phyloP scores from a whole-genome alignment of 2,797 vertebrate genomes.

The Crocodylus rhombifer region DNA sequence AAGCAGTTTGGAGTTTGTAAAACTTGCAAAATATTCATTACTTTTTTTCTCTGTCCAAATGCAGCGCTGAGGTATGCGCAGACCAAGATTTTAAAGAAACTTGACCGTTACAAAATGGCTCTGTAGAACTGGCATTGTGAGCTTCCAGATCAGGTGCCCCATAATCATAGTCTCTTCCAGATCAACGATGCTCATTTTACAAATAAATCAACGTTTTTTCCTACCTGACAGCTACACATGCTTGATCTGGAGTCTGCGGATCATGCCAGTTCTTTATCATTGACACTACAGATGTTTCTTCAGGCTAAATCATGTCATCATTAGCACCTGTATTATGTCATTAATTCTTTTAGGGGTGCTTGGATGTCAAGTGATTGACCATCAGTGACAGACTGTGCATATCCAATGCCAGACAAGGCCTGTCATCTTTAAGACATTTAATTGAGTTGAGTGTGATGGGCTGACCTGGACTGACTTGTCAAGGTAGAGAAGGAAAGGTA shows the following conservation, averaged over 20 bases:
- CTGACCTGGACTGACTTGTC: too few relatives aligned
- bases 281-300: too few relatives aligned
- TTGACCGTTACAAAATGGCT: neutral
- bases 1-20: neutral
- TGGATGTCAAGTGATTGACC: neutral
- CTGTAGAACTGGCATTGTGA: neutral
- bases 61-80: accelerated
- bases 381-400: neutral
- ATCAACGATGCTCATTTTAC: neutral
- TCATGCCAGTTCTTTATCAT: neutral
- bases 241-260: accelerated
- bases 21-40: neutral
- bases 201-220: neutral
- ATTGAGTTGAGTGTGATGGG: accelerated
- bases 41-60: neutral
- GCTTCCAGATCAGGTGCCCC: accelerated
- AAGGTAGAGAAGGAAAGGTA: neutral
- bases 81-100: too few relatives aligned
- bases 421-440: neutral
- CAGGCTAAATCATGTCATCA: too few relatives aligned
- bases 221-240: neutral
- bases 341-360: neutral
- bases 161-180: neutral
- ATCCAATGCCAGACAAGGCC: neutral
- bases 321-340: too few relatives aligned